Evolutionary conservation across 2,888 invertebrate species (phyloP).

Genomic region (Oligia latruncula): DNA sequence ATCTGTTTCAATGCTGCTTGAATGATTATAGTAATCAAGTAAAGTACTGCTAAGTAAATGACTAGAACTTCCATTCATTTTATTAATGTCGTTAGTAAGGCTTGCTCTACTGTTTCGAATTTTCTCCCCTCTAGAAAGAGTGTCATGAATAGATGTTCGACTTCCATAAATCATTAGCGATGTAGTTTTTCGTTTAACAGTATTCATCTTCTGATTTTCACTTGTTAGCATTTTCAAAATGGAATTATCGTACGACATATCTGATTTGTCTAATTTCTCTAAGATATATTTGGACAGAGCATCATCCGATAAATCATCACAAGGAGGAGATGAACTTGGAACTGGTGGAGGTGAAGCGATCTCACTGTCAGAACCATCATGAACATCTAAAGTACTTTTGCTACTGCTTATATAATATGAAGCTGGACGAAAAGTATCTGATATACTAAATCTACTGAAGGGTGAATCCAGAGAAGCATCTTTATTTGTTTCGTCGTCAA

Average conservation of each 20-base stretch:
- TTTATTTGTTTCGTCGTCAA: slow-evolving; percentile 95
- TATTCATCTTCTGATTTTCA: slow-evolving; percentile 86
- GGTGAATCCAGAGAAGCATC: slow-evolving; percentile 93
- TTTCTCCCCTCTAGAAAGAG: slow-evolving; percentile 88
- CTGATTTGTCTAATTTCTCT: slow-evolving; percentile 88
- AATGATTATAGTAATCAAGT: slow-evolving; percentile 79
- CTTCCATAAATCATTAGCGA: slow-evolving; percentile 89
- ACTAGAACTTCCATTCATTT: slow-evolving; percentile 73
- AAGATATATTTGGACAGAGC: slow-evolving; percentile 87
- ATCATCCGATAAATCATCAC: slow-evolving; percentile 93
- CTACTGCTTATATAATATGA: slow-evolving; percentile 95
- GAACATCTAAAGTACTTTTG: slow-evolving; percentile 91
- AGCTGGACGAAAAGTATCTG: slow-evolving; percentile 96
- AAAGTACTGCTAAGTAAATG: slow-evolving; percentile 78
- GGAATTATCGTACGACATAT: slow-evolving; percentile 86
- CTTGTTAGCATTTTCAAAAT: slow-evolving; percentile 87
- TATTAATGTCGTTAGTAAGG: slow-evolving; percentile 81
- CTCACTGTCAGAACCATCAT: slow-evolving; percentile 95
- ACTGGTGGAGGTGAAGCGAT: slow-evolving; percentile 94
- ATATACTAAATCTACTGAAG: slow-evolving; percentile 93
- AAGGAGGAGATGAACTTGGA: slow-evolving; percentile 93
- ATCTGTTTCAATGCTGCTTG: slow-evolving; percentile 84
- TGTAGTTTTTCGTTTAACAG: slow-evolving; percentile 86
- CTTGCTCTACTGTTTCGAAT: slow-evolving; percentile 86
- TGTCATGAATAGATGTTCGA: slow-evolving; percentile 88